Evolutionary conservation across 2,113 vertebrate genomes (phyloP).

Genomic region (Corvus cornix): DNA sequence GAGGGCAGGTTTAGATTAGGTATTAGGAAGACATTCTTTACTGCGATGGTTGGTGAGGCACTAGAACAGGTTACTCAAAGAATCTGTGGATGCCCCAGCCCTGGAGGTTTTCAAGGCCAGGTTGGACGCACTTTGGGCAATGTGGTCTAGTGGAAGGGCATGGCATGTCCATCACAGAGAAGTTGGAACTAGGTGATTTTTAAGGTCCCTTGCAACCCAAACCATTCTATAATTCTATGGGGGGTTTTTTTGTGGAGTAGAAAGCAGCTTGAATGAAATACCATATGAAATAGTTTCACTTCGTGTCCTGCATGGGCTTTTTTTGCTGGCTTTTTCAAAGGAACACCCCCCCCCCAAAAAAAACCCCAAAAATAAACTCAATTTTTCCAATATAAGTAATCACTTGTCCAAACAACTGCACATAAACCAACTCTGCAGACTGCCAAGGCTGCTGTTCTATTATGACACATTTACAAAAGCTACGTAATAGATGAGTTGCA

Average conservation of each 20-base stretch:
- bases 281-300: not conserved
- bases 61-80: not conserved
- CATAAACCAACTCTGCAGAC: not conserved
- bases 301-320: not conserved
- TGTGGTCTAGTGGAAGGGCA: not conserved
- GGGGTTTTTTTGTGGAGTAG: not conserved
- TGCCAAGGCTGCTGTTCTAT: not conserved
- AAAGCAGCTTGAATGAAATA: not conserved
- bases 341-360: not conserved
- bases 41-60: not conserved
- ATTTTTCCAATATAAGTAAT: not conserved
- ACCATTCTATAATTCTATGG: not conserved
- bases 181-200: not conserved
- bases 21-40: not conserved
- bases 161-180: not conserved
- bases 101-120: not conserved
- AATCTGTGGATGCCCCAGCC: not conserved
- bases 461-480: constrained; percentile 33
- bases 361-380: not conserved
- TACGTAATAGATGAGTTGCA: constrained; percentile 12
- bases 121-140: not conserved
- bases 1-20: not conserved
- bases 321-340: not conserved
- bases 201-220: not conserved
- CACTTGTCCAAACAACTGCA: not conserved